A percentile compares a stretch with the other conserved stretches of the same genome.
These are phyloP conservation scores for Anagyrus pseudococci DNA, from an alignment of 2,888 invertebrate species.

Conservation along the genomic window DNA sequence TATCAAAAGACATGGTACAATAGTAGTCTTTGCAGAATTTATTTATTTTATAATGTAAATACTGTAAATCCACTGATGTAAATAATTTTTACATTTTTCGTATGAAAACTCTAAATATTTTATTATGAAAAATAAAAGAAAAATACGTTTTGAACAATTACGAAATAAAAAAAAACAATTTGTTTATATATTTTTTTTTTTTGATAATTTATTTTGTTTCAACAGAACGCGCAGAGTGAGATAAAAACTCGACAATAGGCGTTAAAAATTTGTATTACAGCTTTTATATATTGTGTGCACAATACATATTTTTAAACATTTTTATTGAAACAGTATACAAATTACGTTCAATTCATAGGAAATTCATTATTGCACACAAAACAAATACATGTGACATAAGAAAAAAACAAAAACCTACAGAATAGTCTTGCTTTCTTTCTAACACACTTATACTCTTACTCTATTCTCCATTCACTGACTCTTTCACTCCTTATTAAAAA, in stretches of 20 bases:
- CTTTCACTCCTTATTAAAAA: slow-evolving; percentile 16
- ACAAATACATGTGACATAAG: slow-evolving; percentile 26
- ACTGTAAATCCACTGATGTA: too few relatives aligned
- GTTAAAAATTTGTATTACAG: slow-evolving; percentile 37
- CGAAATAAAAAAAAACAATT: too few relatives aligned
- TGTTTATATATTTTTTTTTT: too few relatives aligned
- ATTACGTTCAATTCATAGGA: slow-evolving; percentile 29
- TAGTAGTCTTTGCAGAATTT: too few relatives aligned
- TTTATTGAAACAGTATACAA: slow-evolving; percentile 23
- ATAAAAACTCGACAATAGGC: slow-evolving; percentile 34
- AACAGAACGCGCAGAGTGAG: slow-evolving; percentile 36
- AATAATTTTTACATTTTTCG: too few relatives aligned
- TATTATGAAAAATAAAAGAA: too few relatives aligned
- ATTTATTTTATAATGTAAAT: too few relatives aligned
- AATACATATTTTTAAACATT: slow-evolving; percentile 31
- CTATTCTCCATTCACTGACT: slow-evolving; percentile 5
- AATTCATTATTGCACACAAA: slow-evolving; percentile 31
- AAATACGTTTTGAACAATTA: too few relatives aligned
- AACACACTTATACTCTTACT: not conserved
- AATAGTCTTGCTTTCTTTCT: slow-evolving; percentile 14
- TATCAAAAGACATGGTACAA: too few relatives aligned
- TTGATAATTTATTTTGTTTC: slow-evolving; percentile 33
- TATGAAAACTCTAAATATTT: too few relatives aligned
- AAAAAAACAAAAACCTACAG: slow-evolving; percentile 28
- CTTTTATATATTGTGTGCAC: slow-evolving; percentile 33